Conservation (phyloP, 1,140 invertebrate genomes). For the Brachionus plicatilis region DNA sequence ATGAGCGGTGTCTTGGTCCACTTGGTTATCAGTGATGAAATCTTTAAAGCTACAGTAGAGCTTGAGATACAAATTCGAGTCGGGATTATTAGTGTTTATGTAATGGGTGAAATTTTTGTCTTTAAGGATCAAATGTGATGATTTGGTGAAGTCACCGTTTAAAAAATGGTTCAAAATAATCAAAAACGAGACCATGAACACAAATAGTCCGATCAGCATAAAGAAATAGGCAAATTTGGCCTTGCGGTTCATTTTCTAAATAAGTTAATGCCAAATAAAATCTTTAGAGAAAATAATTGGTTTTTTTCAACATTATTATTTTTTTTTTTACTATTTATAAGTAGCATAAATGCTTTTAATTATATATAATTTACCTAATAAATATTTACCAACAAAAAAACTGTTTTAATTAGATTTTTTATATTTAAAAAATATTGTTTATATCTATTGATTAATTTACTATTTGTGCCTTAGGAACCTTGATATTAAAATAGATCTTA, state of each 20-base stretch:
- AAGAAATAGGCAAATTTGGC: constrained; percentile 24
- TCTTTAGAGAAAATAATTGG: neutral
- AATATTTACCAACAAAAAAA: neutral
- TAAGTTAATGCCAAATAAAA: neutral
- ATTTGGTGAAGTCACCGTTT: neutral
- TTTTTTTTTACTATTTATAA: neutral
- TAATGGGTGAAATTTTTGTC: neutral
- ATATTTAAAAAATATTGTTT: neutral
- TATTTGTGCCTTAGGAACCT: neutral
- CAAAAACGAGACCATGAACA: neutral
- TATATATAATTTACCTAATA: neutral
- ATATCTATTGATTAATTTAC: neutral
- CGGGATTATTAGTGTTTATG: neutral
- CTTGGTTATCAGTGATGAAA: neutral
- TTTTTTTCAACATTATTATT: neutral
- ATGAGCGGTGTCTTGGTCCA: neutral
- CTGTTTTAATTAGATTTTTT: neutral
- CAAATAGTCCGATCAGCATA: neutral
- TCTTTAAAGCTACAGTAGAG: constrained; percentile 3
- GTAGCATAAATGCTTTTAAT: neutral
- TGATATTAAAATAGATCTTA: neutral
- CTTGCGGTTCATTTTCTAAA: constrained; percentile 14
- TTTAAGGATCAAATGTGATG: neutral
- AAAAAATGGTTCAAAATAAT: neutral
- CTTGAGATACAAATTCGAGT: neutral